Evolutionary conservation across 2,888 invertebrate genomes (phyloP), one percentile per base, ranked within the genome.

Genomic region (Ernsta delagoae): DNA sequence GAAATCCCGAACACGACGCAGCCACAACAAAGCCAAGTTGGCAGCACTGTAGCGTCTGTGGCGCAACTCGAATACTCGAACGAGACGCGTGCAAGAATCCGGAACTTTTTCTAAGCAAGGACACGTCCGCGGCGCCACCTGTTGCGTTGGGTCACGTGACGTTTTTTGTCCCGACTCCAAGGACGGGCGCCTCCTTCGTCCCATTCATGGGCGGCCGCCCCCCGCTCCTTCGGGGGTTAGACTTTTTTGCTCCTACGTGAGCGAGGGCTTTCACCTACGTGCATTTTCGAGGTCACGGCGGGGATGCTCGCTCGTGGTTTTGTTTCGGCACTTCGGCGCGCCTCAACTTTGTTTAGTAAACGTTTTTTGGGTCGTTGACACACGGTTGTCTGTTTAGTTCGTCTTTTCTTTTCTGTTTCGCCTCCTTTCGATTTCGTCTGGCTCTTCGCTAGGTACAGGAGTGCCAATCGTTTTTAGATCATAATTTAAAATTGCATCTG

Each of bases 241-340:
- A 76, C 85, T 92, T 92, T 92, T 93, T 93, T 92, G 90, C 87
- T 89, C 90, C 89, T 87, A 89, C 90, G 89, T 89, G 87, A 87
- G 85, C 89, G 91, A 89, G 92, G 92, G 92, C 91, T 89, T 92
- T 92, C 91, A 91, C 92, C 92, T 92, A 92, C 92, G 89, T 87
- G 59, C 59, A 43, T 59, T 92, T 91, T 93, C 90, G 91, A 92
- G 92, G 92, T 92, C 92, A 92, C 90, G 90, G 89, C 87, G 84
- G 50, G 85, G 85, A 87, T 87, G 86, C 87, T 90, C 86, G 87
- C 87, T 90, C 86, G 87, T 87, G 87, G 87, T 88, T 89, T 86
- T 88, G 88, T 88, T 86, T 84, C 80, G 80, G 78, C 79, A 75
- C 84, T 85, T 86, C 83, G 80, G 81, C 83, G 80, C 81, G 82